Percentiles rank a stretch among this genome's conserved stretches.
Conservation (phyloP, 2,113 vertebrate species). For the Sardina pilchardus region DNA sequence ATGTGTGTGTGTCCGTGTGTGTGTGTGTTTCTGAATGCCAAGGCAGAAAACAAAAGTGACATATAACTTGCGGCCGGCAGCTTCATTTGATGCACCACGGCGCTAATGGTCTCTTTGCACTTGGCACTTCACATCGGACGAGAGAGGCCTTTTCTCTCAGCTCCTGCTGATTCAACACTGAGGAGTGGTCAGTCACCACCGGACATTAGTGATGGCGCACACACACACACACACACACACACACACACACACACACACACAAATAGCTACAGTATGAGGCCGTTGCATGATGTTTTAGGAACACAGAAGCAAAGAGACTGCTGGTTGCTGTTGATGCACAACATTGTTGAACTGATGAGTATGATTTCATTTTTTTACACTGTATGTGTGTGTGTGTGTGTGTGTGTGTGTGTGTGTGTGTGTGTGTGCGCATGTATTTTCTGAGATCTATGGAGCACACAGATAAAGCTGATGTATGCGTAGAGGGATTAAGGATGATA, state of each 20-base stretch:
- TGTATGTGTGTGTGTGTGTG: no score
- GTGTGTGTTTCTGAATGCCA: not conserved
- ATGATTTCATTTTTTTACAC: no score
- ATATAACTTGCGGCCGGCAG: not conserved
- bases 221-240: no score
- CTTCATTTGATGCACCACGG: not conserved
- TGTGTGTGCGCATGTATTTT: not conserved
- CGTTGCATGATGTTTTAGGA: no score
- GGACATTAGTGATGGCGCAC: no score
- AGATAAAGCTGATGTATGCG: conserved; percentile 47
- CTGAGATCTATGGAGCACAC: conserved; percentile 27
- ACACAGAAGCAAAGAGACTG: no score
- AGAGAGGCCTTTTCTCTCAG: no score
- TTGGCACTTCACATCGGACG: not conserved
- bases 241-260: no score
- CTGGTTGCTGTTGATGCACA: no score
- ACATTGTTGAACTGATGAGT: no score
- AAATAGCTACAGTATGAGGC: no score
- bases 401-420: no score
- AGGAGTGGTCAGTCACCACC: not conserved
- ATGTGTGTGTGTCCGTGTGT: not conserved
- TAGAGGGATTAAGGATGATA: conserved; percentile 62
- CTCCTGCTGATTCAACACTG: not conserved
- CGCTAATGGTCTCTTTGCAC: not conserved
- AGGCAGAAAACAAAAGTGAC: not conserved